Base-by-base conservation (phyloP, 2,888 invertebrate genomes). In the Andrena fulva region DNA sequence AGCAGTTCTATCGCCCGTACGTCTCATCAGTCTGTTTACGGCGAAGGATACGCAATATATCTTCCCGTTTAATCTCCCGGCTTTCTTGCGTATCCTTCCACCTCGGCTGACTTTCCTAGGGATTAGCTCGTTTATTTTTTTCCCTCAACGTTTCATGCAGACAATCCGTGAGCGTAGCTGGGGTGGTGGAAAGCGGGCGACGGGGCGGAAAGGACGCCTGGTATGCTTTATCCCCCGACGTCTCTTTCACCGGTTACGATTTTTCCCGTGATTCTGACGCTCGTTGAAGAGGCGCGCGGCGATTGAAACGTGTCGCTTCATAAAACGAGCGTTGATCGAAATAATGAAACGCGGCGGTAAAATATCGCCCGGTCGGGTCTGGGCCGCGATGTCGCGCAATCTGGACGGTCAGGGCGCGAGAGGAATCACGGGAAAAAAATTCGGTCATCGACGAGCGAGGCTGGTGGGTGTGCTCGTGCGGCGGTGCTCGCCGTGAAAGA, bases 231-330 rank as follows among this genome's bases (percentile, higher is more conserved):
- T 77, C 70, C 73, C 73, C n/a, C 27, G 71, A 52, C 52, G 52
- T 20, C 2, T 52, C 52, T 66, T 62, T 62, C 24, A 31, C 54
- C 12, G 20, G 54, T 8, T 24, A 20, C 54, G 72, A 85, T 79
- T 79, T 75, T 75, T 60, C 20, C 48, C 74, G 76, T 80, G 82
- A 83, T 85, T 80, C 68, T 54, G 71, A 33, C 20, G 48, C 31
- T 24, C 31, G 54, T 67, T 63, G 29, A 27, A 52, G 31, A 24
- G 64, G 56, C 56, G 59, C 42, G 62, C 63, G 52, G 56, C 73
- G 77, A 87, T 85, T 87, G 82, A 80, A 85, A 85, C 68, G 87
- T 87, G 85, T 87, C 73, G 75, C 77, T 67, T 66, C 73, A 87
- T 83, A 66, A 79, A 78, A 74, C 78, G 74, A 66, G 59, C 56